Evolutionary conservation across 2,888 invertebrate genomes (phyloP).

Genomic region (Brachyptera risi): DNA sequence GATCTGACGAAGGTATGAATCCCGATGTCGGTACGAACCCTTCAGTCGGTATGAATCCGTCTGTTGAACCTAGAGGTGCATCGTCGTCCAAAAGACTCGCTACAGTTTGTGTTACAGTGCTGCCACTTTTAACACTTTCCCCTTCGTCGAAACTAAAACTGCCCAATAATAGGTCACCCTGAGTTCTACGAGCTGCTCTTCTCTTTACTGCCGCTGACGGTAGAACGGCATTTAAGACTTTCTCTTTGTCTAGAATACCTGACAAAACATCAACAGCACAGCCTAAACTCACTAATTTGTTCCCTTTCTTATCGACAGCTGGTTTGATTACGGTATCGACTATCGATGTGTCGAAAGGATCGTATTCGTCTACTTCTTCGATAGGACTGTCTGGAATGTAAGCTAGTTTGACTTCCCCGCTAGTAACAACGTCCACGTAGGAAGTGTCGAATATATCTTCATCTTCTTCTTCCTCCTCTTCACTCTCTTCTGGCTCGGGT

Average conservation of each 20-base stretch:
- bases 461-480: constrained; percentile 66
- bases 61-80: constrained; percentile 42
- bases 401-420: constrained; percentile 79
- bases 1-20: constrained; percentile 60
- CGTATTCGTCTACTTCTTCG: constrained; percentile 59
- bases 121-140: constrained; percentile 47
- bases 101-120: constrained; percentile 37
- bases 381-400: constrained; percentile 85
- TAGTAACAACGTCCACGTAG: constrained; percentile 79
- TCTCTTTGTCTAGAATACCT: constrained; percentile 47
- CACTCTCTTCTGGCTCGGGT: constrained; percentile 38
- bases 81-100: constrained; percentile 73
- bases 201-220: constrained; percentile 1
- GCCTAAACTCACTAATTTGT: constrained; percentile 66
- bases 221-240: constrained; percentile 15
- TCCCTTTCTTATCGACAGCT: constrained; percentile 65
- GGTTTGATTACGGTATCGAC: constrained; percentile 80
- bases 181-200: constrained; percentile 30
- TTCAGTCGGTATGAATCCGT: too few species aligned
- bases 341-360: constrained; percentile 85
- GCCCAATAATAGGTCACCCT: constrained; percentile 28
- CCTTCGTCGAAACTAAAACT: constrained; percentile 29
- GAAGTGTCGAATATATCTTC: constrained; percentile 87
- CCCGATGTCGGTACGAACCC: background rate
- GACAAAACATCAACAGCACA: constrained; percentile 84